phyloP scores from a whole-genome alignment of 2,797 vertebrate species.

The Delichon dasypus region DNA sequence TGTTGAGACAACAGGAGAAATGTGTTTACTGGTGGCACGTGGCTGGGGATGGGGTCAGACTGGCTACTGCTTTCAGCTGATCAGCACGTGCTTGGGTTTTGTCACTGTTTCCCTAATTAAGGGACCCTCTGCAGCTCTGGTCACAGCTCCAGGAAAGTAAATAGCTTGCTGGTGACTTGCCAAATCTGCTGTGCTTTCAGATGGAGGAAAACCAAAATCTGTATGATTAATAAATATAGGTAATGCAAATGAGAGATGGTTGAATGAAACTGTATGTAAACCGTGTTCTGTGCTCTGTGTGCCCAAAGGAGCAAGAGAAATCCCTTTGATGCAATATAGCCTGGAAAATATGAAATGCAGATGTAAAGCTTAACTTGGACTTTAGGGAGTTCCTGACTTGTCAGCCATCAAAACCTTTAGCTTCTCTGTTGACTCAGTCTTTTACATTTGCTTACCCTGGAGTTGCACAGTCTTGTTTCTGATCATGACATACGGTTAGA shows the following conservation, averaged over 20 bases:
- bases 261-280: neutral
- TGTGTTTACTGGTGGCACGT: neutral
- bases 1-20: neutral
- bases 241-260: neutral
- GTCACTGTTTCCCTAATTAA: neutral
- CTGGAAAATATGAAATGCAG: neutral
- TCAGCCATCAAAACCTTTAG: neutral
- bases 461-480: neutral
- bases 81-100: neutral
- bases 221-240: neutral
- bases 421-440: neutral
- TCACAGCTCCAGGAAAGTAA: neutral
- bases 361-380: neutral
- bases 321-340: rapidly evolving
- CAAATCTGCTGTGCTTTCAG: neutral
- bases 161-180: neutral
- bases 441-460: neutral
- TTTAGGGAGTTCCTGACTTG: neutral
- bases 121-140: neutral
- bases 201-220: neutral
- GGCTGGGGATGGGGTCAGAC: neutral
- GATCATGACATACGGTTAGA: neutral
- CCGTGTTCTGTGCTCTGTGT: neutral
- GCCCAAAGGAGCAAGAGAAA: neutral
- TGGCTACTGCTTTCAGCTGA: neutral